Base-by-base conservation (phyloP, 2,888 invertebrate species). In the Macaria liturata region DNA sequence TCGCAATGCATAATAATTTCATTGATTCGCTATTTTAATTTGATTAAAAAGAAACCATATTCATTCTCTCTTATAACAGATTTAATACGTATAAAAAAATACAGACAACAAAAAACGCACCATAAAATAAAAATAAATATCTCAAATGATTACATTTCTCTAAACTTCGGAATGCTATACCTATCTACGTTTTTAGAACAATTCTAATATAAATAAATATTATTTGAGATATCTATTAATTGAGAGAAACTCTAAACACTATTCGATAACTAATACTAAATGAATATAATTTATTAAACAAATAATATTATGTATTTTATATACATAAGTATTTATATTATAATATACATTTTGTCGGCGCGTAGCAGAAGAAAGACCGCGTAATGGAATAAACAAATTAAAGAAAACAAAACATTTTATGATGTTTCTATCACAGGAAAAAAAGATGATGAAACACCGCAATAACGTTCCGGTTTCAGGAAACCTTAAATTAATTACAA, bases 21-120 rank as follows among this genome's bases (percentile, higher is more conserved):
- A n/a, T n/a, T n/a, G n/a, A n/a, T n/a, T n/a, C n/a, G n/a, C n/a
- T n/a, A n/a, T n/a, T n/a, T n/a, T 20, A 20, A 20, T 20, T 20
- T 20, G 20, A 20, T 20, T 20, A 2, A 20, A 20, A 20, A 20
- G 20, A 20, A 20, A 20, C 20, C 20, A 20, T 20, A 20, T 20
- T 20, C 20, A 20, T 20, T 20, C 20, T 20, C 20, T 20, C 20
- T 20, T 20, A 20, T 20, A 20, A 20, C 20, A 20, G 20, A 20
- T 20, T 20, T 37, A 50, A 59, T 58, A 50, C 39, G 46, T 50
- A 59, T 60, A 66, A 61, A 69, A 63, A 61, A 73, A 70, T 68
- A 78, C 80, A 81, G 76, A 71, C 71, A 72, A 59, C 30, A 30
- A 32, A 37, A 69, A 68, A 76, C 76, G 77, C 78, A 77, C 74